Evolutionary conservation across 2,888 invertebrate genomes (phyloP).

Genomic region (Ophion slaviceki): DNA sequence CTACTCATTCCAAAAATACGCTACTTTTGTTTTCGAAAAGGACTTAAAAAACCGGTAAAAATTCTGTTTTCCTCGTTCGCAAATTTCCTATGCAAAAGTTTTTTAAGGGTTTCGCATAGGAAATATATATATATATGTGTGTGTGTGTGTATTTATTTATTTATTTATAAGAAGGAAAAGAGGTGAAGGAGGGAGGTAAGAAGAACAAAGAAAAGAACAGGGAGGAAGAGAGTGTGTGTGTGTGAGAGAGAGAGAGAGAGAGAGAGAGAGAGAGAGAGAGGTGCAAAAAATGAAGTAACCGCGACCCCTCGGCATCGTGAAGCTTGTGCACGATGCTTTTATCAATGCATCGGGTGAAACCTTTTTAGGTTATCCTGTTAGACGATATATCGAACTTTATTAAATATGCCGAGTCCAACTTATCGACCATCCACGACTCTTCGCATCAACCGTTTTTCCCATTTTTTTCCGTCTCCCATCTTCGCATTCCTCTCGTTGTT

Average conservation of each 20-base stretch:
- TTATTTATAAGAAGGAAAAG: neutral
- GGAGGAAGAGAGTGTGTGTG: too few relatives aligned
- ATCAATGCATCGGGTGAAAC: slow-evolving; percentile 81
- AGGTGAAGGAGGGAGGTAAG: neutral
- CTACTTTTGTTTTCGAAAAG: too few relatives aligned
- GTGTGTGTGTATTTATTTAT: neutral
- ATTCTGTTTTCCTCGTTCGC: neutral
- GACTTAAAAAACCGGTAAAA: too few relatives aligned
- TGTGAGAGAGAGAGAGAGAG: slow-evolving; percentile 31
- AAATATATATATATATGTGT: too few relatives aligned
- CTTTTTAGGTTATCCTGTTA: slow-evolving; percentile 81
- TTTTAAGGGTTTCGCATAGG: too few relatives aligned
- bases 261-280: slow-evolving; percentile 42
- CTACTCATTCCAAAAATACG: too few relatives aligned
- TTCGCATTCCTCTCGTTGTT: neutral
- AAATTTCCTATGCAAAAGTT: too few relatives aligned
- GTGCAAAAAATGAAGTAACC: slow-evolving; percentile 64
- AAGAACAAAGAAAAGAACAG: slow-evolving; percentile 10
- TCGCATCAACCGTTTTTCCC: neutral
- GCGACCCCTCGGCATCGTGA: slow-evolving; percentile 63
- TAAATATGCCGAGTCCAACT: slow-evolving; percentile 75
- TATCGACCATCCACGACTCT: slow-evolving; percentile 25
- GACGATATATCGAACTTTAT: slow-evolving; percentile 79
- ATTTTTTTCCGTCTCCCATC: neutral
- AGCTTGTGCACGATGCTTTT: slow-evolving; percentile 73